Evolutionary conservation across 2,797 vertebrate species (phyloP).

Genomic region (Loriculus beryllinus): DNA sequence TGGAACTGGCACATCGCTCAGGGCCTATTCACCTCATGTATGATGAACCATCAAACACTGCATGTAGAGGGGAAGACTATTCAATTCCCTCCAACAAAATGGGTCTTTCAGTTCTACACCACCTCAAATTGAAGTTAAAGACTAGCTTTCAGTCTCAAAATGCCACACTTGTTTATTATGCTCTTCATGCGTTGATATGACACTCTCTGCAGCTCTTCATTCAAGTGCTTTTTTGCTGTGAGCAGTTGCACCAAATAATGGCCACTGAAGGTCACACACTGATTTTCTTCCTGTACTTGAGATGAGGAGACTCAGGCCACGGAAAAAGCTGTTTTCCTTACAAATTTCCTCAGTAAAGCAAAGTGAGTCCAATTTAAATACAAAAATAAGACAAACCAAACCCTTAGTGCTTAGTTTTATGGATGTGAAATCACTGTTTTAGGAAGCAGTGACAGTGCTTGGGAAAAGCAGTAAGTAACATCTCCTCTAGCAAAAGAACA

Average conservation of each 20-base stretch:
- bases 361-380: background rate
- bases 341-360: background rate
- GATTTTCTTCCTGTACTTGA: background rate
- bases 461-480: background rate
- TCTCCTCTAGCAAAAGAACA: background rate
- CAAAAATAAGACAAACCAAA: background rate
- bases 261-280: background rate
- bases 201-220: background rate
- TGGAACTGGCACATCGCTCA: background rate
- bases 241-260: background rate
- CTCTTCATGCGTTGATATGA: background rate
- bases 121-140: background rate
- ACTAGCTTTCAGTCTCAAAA: background rate
- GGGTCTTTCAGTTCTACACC: background rate
- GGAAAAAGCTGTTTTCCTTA: background rate
- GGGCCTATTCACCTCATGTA: fast-evolving
- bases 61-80: background rate
- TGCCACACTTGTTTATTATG: background rate
- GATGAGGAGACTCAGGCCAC: background rate
- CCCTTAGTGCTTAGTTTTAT: background rate
- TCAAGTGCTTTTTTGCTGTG: background rate
- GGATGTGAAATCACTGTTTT: background rate
- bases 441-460: background rate
- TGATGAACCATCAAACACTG: background rate
- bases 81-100: background rate